phyloP scores from a whole-genome alignment of 2,888 invertebrate genomes.

The Hirtodrosophila cameraria region DNA sequence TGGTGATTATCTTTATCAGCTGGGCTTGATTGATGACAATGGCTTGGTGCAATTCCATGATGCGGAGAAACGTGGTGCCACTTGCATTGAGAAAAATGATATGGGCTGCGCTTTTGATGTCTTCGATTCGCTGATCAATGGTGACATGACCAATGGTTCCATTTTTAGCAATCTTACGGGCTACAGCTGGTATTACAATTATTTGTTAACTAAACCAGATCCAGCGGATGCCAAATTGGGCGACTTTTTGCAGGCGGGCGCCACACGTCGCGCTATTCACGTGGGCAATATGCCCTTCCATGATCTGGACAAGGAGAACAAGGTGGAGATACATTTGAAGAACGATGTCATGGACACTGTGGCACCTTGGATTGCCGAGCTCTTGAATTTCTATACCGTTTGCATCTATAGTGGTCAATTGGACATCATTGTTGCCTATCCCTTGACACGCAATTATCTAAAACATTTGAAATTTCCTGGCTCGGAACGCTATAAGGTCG shows the following conservation, averaged over 20 bases:
- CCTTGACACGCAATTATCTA: slow-evolving; percentile 92
- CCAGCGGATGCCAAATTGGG: slow-evolving; percentile 86
- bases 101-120: slow-evolving; percentile 89
- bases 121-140: slow-evolving; percentile 89
- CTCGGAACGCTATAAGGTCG: slow-evolving; percentile 87
- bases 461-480: slow-evolving; percentile 89
- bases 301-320: slow-evolving; percentile 82
- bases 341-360: slow-evolving; percentile 93
- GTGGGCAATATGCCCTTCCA: slow-evolving; percentile 92
- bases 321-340: slow-evolving; percentile 89
- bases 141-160: slow-evolving; percentile 86
- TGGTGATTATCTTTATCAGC: slow-evolving; percentile 91
- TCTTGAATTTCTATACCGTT: slow-evolving; percentile 86
- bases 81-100: slow-evolving; percentile 87
- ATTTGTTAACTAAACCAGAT: slow-evolving; percentile 87
- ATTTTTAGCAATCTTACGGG: slow-evolving; percentile 86
- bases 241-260: slow-evolving; percentile 81
- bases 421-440: slow-evolving; percentile 95
- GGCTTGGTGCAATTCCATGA: slow-evolving; percentile 86
- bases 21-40: slow-evolving; percentile 87
- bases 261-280: slow-evolving; percentile 90
- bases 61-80: slow-evolving; percentile 85
- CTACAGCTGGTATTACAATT: slow-evolving; percentile 82
- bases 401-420: slow-evolving; percentile 95
- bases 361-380: slow-evolving; percentile 88